Conservation (phyloP, 2,888 invertebrate genomes). For the Neocrepidodera transversa region DNA sequence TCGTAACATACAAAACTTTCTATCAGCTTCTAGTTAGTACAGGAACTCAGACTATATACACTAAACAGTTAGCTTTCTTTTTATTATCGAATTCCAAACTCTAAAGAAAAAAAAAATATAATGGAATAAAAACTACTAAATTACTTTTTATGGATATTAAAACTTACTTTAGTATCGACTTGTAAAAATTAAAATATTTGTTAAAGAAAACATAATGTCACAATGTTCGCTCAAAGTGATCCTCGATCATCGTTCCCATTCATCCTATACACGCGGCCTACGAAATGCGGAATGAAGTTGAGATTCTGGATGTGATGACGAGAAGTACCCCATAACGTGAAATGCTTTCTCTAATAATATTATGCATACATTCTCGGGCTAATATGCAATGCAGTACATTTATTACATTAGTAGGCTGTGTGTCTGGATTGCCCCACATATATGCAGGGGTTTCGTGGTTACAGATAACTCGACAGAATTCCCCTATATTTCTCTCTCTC, state of each 20-base stretch:
- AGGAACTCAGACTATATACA: no score
- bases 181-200: no score
- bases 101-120: no score
- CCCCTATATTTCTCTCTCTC: neutral
- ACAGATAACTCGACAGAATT: conserved; percentile 44
- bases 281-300: conserved; percentile 11
- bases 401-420: conserved; percentile 55
- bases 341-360: conserved; percentile 43
- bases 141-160: no score
- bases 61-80: no score
- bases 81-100: no score
- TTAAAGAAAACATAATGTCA: no score
- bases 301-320: conserved; percentile 16
- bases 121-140: no score
- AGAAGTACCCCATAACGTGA: conserved; percentile 35
- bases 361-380: conserved; percentile 48
- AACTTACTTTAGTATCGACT: no score
- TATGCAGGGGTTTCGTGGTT: conserved; percentile 45
- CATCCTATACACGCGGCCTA: conserved; percentile 1
- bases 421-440: conserved; percentile 48
- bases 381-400: conserved; percentile 57
- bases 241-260: neutral
- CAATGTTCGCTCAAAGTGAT: no score
- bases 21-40: no score
- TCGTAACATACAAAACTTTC: no score